A percentile compares a stretch with the other conserved stretches of the same genome.
Evolutionary conservation across 2,113 vertebrate genomes (phyloP).

Genomic region (Chrysochloris asiatica): DNA sequence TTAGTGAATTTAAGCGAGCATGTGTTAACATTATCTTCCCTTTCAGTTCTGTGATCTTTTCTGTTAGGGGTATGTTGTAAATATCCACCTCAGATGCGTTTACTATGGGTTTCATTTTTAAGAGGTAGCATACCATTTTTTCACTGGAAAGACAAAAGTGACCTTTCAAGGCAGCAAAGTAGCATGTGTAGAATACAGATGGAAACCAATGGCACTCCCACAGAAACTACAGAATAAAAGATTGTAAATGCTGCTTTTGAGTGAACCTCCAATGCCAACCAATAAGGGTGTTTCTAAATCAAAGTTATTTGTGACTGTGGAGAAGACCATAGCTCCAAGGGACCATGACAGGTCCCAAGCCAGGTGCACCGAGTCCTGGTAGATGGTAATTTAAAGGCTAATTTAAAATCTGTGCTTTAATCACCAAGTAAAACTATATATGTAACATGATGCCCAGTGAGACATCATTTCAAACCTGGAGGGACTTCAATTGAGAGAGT

Average conservation of each 20-base stretch:
- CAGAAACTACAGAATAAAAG: constrained; percentile 87
- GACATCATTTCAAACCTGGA: not conserved
- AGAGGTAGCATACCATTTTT: too few relatives aligned
- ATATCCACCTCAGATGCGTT: constrained; percentile 86
- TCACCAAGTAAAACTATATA: not conserved
- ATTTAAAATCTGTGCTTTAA: constrained; percentile 28
- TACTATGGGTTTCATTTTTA: constrained; percentile 72
- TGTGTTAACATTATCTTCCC: too few relatives aligned
- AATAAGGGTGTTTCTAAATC: too few relatives aligned
- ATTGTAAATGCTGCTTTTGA: constrained; percentile 85
- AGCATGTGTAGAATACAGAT: constrained; percentile 84
- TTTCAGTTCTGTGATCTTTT: constrained; percentile 67
- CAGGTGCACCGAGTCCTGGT: too few relatives aligned
- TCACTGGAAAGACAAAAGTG: too few relatives aligned
- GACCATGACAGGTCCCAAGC: constrained; percentile 83
- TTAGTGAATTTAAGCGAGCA: too few relatives aligned
- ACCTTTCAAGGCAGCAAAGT: constrained; percentile 84
- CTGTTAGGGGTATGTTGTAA: constrained; percentile 75
- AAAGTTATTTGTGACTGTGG: constrained; percentile 68
- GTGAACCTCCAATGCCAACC: too few relatives aligned
- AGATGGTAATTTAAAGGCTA: too few relatives aligned
- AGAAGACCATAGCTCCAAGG: constrained; percentile 82
- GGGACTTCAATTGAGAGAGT: not conserved
- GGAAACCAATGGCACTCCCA: constrained; percentile 82
- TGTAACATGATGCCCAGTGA: not conserved